Conservation (phyloP, 2,888 invertebrate genomes). For the Petrolisthes cinctipes region DNA sequence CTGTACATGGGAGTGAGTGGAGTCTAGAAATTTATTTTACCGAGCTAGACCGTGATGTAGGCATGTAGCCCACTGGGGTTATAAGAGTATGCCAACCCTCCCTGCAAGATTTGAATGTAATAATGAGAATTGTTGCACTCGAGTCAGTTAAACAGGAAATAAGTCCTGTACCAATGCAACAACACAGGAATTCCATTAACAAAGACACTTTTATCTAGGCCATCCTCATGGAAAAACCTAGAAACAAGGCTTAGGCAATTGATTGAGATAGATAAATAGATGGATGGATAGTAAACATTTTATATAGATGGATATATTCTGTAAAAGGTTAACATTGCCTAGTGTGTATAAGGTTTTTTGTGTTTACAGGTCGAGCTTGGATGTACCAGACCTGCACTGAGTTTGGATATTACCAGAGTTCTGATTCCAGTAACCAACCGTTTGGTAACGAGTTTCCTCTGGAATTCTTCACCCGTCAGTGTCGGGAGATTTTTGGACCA, state of each 20-base stretch:
- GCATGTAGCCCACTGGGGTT: too few relatives aligned
- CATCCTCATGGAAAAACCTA: too few relatives aligned
- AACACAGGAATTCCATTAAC: too few relatives aligned
- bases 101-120: too few relatives aligned
- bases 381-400: constrained; percentile 95
- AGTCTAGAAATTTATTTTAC: too few relatives aligned
- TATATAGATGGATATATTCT: neutral
- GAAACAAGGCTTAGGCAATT: too few relatives aligned
- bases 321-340: neutral
- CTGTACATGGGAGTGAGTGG: neutral
- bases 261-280: neutral
- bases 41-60: too few relatives aligned
- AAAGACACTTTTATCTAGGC: too few relatives aligned
- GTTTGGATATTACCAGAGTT: constrained; percentile 95
- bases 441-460: constrained; percentile 84
- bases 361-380: constrained; percentile 83
- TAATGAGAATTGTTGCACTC: too few relatives aligned
- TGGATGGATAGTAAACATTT: neutral
- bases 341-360: neutral
- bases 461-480: constrained; percentile 84
- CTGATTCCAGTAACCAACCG: constrained; percentile 76
- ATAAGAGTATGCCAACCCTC: too few relatives aligned
- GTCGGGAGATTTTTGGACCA: constrained; percentile 85
- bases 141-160: too few relatives aligned
- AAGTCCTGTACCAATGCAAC: too few relatives aligned